Conservation (phyloP, 2,113 vertebrate species). For the Eira barbara region DNA sequence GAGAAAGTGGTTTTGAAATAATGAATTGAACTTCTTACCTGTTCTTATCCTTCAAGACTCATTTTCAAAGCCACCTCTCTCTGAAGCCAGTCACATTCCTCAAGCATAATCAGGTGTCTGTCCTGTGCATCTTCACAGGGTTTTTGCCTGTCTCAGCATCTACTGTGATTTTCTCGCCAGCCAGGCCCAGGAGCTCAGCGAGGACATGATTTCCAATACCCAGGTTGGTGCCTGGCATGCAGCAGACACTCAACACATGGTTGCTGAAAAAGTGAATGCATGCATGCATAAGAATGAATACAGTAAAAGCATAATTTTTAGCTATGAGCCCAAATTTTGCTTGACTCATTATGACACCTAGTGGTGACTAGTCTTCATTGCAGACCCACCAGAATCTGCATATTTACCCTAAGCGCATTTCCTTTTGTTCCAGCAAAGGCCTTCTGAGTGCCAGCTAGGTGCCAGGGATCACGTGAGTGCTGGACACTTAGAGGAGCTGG, state of each 20-base stretch:
- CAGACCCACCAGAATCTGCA: neutral
- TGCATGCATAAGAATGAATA: neutral
- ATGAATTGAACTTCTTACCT: neutral
- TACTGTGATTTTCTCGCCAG: neutral
- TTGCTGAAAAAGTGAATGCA: neutral
- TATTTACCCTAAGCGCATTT: neutral
- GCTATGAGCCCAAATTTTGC: neutral
- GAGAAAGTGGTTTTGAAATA: neutral
- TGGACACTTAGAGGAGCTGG: neutral
- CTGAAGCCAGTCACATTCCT: neutral
- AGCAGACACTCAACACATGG: neutral
- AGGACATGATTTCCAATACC: neutral
- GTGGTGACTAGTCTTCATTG: neutral
- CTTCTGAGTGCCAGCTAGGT: neutral
- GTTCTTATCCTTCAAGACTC: neutral
- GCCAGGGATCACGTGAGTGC: neutral
- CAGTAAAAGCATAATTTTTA: neutral
- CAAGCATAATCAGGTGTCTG: neutral
- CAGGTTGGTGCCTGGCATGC: neutral
- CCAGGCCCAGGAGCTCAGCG: neutral
- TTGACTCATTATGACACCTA: neutral
- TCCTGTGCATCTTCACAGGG: neutral
- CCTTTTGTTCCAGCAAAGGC: neutral
- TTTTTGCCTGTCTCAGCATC: neutral
- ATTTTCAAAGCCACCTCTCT: neutral